phyloP scores from a whole-genome alignment of 2,888 invertebrate genomes.

The Limnephilus marmoratus region DNA sequence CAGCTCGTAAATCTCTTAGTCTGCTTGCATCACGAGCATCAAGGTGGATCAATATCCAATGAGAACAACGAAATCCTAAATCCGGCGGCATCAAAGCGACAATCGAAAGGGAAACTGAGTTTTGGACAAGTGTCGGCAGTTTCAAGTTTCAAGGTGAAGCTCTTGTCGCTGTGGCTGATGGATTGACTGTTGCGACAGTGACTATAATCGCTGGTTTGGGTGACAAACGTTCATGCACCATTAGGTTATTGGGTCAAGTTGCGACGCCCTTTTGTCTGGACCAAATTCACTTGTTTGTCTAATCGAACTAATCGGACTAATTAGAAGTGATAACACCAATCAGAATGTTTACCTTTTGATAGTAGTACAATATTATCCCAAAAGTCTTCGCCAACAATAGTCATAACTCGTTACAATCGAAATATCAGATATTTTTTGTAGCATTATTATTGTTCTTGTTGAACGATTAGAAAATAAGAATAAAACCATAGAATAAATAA shows the following conservation, averaged over 20 bases:
- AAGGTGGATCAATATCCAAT: not conserved
- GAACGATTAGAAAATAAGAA: too few relatives aligned
- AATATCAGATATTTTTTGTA: not conserved
- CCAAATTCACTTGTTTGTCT: not conserved
- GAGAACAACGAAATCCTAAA: not conserved
- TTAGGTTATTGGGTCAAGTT: conserved; percentile 21
- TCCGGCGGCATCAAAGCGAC: not conserved
- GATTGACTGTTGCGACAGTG: not conserved
- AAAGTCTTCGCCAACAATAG: not conserved
- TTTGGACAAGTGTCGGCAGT: not conserved
- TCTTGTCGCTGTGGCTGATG: not conserved
- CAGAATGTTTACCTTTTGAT: not conserved
- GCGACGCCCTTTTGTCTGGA: not conserved
- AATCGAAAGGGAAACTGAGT: not conserved
- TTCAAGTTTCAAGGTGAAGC: not conserved
- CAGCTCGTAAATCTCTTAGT: not conserved
- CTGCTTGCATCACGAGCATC: not conserved
- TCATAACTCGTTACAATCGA: not conserved
- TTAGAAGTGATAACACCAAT: not conserved
- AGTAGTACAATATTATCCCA: not conserved
- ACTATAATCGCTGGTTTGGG: not conserved
- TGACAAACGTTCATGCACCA: conserved; percentile 17
- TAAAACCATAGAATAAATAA: too few relatives aligned
- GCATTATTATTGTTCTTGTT: too few relatives aligned
- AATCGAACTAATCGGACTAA: not conserved